Evolutionary conservation across 2,888 invertebrate genomes (phyloP).

Genomic region (Tetropium fuscum): DNA sequence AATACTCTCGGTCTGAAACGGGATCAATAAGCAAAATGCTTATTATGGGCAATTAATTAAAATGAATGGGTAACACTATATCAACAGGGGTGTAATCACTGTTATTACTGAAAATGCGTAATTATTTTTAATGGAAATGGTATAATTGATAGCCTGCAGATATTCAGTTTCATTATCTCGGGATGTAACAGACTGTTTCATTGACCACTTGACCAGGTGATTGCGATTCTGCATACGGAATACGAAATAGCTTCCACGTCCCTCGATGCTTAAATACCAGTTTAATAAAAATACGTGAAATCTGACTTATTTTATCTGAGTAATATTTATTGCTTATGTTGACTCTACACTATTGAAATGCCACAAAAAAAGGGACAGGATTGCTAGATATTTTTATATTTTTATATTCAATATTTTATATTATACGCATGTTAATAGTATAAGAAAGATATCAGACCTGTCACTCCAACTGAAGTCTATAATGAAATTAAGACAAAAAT

Average conservation of each 20-base stretch:
- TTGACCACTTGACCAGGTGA: no score
- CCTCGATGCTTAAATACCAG: background rate
- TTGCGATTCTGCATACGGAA: no score
- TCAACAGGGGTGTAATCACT: constrained; percentile 13
- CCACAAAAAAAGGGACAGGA: no score
- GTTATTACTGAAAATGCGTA: constrained; percentile 5
- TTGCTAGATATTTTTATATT: no score
- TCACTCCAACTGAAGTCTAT: no score
- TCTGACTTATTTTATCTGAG: no score
- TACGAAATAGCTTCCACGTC: background rate
- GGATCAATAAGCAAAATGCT: background rate
- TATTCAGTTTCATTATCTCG: constrained; percentile 24
- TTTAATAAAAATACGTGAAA: background rate
- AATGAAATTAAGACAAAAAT: no score
- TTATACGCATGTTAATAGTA: no score
- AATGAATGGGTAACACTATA: constrained; percentile 1
- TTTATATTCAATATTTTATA: no score
- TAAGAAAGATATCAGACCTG: no score
- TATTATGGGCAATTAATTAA: constrained; percentile 18
- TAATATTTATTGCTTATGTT: no score
- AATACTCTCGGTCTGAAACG: constrained; percentile 13
- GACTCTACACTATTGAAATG: no score
- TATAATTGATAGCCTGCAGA: constrained; percentile 39
- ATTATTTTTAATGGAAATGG: constrained; percentile 32
- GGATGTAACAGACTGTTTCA: background rate